Evolutionary conservation across 2,113 vertebrate species (phyloP).

Genomic region (Muscicapa adusta): DNA sequence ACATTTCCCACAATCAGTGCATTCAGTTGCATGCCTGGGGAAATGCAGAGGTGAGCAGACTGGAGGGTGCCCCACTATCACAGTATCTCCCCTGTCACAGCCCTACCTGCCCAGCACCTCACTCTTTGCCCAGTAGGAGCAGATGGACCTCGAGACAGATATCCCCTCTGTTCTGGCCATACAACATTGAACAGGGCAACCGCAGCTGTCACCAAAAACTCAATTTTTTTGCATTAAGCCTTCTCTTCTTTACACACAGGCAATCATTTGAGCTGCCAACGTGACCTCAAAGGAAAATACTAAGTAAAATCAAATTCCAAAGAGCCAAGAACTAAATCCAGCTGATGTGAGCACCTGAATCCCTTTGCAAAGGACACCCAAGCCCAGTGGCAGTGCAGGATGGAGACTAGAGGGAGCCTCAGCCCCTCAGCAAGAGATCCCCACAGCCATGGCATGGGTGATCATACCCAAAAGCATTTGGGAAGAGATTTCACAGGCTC

Average conservation of each 20-base stretch:
- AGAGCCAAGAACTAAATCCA: neutral
- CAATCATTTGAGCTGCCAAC: neutral
- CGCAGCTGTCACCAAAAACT: neutral
- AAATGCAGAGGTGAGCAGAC: neutral
- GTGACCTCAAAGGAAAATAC: neutral
- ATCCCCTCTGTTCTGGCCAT: neutral
- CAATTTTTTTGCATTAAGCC: neutral
- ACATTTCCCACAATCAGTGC: neutral
- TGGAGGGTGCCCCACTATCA: neutral
- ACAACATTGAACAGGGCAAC: neutral
- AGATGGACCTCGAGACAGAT: neutral
- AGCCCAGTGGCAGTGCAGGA: rapidly evolving
- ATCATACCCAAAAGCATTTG: neutral
- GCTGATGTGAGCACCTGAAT: neutral
- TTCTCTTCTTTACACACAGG: neutral
- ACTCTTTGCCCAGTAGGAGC: neutral
- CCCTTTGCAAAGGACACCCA: neutral
- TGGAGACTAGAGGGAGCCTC: neutral
- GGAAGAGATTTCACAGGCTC: neutral
- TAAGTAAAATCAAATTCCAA: neutral
- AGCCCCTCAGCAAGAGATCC: neutral
- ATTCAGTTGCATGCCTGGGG: neutral
- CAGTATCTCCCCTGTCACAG: too few relatives aligned
- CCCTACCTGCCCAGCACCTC: neutral
- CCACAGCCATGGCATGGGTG: neutral